Evolutionary conservation across 2,113 vertebrate species (phyloP).

Genomic region (Anthoscopus minutus): DNA sequence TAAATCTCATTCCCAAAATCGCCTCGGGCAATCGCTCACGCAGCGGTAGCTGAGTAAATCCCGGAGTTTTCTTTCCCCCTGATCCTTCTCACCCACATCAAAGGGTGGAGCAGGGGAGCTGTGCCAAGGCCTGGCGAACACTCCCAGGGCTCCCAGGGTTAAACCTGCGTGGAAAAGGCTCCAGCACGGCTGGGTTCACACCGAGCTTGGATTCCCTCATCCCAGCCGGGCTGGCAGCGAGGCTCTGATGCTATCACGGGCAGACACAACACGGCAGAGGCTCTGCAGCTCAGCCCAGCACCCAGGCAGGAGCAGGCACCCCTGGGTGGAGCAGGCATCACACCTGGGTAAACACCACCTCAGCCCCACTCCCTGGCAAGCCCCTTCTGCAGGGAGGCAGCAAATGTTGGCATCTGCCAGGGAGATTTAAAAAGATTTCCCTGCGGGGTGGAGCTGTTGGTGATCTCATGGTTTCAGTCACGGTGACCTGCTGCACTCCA

Average conservation of each 20-base stretch:
- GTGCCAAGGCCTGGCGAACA: not conserved
- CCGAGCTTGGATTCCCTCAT: not conserved
- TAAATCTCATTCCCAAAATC: not conserved
- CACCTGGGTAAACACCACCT: conserved; percentile 17
- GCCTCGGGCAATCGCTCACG: not conserved
- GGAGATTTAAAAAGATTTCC: not conserved
- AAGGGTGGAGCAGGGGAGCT: not conserved
- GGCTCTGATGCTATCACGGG: not conserved
- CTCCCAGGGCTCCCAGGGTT: not conserved
- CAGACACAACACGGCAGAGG: not conserved
- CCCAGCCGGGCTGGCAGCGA: not conserved
- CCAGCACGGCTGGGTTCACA: fast-evolving
- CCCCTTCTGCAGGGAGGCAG: not conserved
- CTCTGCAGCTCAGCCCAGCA: not conserved
- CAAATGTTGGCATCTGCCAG: not conserved
- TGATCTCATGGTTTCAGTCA: not conserved
- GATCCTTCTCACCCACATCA: not conserved
- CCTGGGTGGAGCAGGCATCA: not conserved
- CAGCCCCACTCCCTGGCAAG: not conserved
- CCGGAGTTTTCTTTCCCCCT: not conserved
- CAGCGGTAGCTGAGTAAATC: not conserved
- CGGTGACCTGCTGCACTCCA: not conserved
- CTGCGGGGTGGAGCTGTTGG: not conserved
- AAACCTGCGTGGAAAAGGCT: not conserved
- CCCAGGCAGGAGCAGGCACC: conserved; percentile 21